Conservation (phyloP, 2,113 vertebrate genomes). For the Antidorcas marsupialis region DNA sequence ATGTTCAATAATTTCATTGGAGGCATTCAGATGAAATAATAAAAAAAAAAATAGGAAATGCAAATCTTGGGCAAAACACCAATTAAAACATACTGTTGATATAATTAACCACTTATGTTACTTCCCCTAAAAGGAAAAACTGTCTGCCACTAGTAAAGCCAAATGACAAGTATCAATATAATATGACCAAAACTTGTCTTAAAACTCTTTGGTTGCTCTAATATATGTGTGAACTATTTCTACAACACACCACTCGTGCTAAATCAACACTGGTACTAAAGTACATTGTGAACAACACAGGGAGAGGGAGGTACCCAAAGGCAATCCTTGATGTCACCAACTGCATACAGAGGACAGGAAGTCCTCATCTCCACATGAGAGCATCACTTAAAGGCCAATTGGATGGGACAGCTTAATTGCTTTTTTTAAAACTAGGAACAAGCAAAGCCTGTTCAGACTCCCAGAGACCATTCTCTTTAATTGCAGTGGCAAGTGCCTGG, state of each 20-base stretch:
- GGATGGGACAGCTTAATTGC: background rate
- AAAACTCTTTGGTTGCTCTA: background rate
- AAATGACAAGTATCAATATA: background rate
- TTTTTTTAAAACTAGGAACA: background rate
- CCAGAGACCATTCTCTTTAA: background rate
- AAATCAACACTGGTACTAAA: rapidly evolving
- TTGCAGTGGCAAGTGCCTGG: background rate
- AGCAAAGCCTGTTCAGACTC: background rate
- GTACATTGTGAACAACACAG: rapidly evolving
- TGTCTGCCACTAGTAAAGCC: background rate
- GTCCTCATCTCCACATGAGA: no score
- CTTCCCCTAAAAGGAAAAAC: background rate
- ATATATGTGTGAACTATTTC: rapidly evolving
- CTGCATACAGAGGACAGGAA: background rate
- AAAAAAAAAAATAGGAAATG: background rate
- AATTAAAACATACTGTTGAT: slow-evolving; percentile 46
- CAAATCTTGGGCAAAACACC: slow-evolving; percentile 52
- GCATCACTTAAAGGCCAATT: background rate
- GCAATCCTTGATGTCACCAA: rapidly evolving
- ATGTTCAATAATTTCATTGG: slow-evolving; percentile 8
- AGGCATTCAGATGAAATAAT: slow-evolving; percentile 33
- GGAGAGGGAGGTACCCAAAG: background rate
- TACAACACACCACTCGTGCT: rapidly evolving
- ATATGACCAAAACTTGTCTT: background rate
- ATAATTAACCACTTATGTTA: slow-evolving; percentile 37